Percentiles rank a stretch among this genome's conserved stretches.
Conservation (phyloP, 2,888 invertebrate species). For the Alcis repandata region DNA sequence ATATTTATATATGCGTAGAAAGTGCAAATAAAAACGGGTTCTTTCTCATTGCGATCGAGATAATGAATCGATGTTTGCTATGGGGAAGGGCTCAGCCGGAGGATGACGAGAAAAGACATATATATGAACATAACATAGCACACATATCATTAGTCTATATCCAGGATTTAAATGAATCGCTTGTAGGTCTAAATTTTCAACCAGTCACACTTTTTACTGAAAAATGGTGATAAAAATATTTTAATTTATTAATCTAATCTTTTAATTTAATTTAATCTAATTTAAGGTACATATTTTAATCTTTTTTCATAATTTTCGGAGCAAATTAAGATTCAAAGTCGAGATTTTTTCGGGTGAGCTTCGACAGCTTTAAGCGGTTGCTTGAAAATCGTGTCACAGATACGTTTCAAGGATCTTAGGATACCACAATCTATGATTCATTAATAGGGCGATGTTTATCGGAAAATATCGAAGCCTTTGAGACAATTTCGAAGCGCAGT, state of each 20-base stretch:
- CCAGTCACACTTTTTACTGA: too few species aligned
- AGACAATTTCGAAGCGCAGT: constrained; percentile 84
- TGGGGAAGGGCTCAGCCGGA: constrained; percentile 52
- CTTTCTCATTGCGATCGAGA: constrained; percentile 75
- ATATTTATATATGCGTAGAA: constrained; percentile 84
- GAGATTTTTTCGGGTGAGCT: too few species aligned
- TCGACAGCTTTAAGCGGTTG: neutral
- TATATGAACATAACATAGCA: too few species aligned
- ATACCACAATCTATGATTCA: neutral
- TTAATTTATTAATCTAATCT: too few species aligned
- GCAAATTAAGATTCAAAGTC: too few species aligned
- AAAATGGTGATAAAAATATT: too few species aligned
- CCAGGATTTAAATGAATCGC: too few species aligned
- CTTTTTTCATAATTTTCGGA: too few species aligned
- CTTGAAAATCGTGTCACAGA: too few species aligned
- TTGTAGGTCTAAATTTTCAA: too few species aligned
- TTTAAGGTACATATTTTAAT: too few species aligned
- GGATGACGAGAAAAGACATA: constrained; percentile 54
- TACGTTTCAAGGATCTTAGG: constrained; percentile 8
- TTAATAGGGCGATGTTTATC: constrained; percentile 76
- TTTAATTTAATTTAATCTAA: too few species aligned
- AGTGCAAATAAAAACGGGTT: constrained; percentile 84
- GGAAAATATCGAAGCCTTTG: constrained; percentile 83
- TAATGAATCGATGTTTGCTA: constrained; percentile 75
- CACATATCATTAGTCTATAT: constrained; percentile 4